A percentile compares a stretch with the other conserved stretches of the same genome.
Evolutionary conservation across 2,797 vertebrate genomes (phyloP).

Genomic region (Chiloscyllium punctatum): DNA sequence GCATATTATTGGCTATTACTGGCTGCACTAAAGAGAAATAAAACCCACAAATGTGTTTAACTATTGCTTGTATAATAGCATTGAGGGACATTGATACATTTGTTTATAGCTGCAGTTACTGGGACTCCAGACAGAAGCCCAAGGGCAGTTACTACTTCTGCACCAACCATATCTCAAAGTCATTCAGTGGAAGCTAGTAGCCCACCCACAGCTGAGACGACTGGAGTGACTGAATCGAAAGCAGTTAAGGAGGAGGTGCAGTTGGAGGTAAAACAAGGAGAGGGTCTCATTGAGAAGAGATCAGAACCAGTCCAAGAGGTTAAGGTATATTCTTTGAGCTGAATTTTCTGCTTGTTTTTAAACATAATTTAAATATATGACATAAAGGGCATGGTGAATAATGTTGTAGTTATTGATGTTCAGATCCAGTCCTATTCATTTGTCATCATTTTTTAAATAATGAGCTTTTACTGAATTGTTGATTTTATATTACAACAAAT

Average conservation of each 20-base stretch:
- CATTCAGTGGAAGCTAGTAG: conserved; percentile 48
- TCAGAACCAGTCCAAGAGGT: conserved; percentile 58
- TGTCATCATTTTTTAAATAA: neutral
- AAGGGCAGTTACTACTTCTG: conserved; percentile 74
- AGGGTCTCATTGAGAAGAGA: conserved; percentile 50
- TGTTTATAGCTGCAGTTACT: conserved; percentile 60
- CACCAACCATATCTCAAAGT: conserved; percentile 77
- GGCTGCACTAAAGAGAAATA: neutral
- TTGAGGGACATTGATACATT: conserved; percentile 9
- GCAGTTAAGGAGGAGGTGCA: conserved; percentile 56
- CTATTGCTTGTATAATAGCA: neutral
- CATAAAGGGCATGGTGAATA: too few species aligned
- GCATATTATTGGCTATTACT: neutral
- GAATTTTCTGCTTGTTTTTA: neutral
- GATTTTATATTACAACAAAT: neutral
- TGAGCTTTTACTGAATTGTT: neutral
- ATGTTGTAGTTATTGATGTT: neutral
- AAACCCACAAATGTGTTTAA: neutral
- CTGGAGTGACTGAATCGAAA: conserved; percentile 41
- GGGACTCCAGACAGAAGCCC: conserved; percentile 77
- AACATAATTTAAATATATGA: neutral
- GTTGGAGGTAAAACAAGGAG: conserved; percentile 54
- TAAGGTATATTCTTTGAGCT: conserved; percentile 61
- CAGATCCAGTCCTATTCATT: neutral
- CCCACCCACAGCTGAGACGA: conserved; percentile 52